These are phyloP conservation scores for Anarsia innoxiella DNA, from an alignment of 2,888 invertebrate species.

Conservation along the genomic window DNA sequence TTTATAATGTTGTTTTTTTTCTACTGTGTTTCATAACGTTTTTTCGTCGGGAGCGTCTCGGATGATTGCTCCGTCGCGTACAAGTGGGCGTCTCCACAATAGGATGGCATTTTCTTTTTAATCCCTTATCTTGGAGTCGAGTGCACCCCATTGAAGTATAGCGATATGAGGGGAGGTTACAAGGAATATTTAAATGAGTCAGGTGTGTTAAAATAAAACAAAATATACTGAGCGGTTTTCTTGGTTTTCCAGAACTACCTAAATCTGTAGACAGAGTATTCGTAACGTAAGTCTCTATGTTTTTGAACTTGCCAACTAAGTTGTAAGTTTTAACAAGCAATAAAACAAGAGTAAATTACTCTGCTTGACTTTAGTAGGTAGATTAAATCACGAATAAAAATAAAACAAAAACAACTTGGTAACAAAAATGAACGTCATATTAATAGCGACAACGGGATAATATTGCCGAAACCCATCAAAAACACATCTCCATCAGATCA, in stretches of 20 bases:
- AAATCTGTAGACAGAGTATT: too few relatives aligned
- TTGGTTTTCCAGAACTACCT: too few relatives aligned
- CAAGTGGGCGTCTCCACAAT: constrained; percentile 40
- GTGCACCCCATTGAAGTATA: constrained; percentile 25
- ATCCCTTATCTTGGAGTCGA: constrained; percentile 45
- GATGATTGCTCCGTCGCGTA: constrained; percentile 40
- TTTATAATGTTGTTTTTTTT: constrained; percentile 35
- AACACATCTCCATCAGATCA: constrained; percentile 30
- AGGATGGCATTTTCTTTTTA: constrained; percentile 56
- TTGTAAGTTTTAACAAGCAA: too few relatives aligned
- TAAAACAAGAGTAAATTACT: too few relatives aligned
- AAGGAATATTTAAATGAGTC: constrained; percentile 48
- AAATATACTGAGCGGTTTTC: too few relatives aligned
- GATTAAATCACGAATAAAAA: neutral
- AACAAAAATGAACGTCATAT: neutral
- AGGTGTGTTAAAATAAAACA: constrained; percentile 24
- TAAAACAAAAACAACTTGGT: neutral
- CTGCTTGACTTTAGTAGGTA: too few relatives aligned
- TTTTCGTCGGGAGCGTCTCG: constrained; percentile 35
- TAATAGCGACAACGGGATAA: constrained; percentile 7
- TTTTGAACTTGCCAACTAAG: too few relatives aligned
- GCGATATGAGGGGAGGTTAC: constrained; percentile 25
- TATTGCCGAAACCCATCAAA: constrained; percentile 6
- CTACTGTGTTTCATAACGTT: constrained; percentile 29
- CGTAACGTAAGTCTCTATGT: too few relatives aligned